Conservation (phyloP, 1,140 invertebrate genomes). For the Listronotus bonariensis region DNA sequence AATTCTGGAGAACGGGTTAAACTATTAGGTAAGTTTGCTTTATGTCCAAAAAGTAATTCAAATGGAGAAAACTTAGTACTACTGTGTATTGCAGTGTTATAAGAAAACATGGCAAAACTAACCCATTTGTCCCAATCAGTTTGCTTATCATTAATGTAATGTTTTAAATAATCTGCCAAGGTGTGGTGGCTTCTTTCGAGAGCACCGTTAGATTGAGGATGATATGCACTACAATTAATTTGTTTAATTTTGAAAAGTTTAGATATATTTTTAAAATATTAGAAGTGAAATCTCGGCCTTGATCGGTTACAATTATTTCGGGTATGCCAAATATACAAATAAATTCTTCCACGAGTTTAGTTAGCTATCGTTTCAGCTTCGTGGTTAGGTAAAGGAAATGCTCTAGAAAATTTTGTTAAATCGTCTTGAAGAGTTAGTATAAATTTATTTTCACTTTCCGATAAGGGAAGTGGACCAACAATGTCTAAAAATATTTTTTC, state of each 20-base stretch:
- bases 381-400: too few relatives aligned
- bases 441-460: slow-evolving; percentile 26
- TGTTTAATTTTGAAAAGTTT: too few relatives aligned
- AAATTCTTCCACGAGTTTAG: too few relatives aligned
- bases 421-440: slow-evolving; percentile 54
- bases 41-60: slow-evolving; percentile 44
- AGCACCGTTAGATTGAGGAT: slow-evolving; percentile 50
- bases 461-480: slow-evolving; percentile 27
- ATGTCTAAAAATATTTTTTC: slow-evolving; percentile 22
- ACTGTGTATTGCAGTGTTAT: slow-evolving; percentile 49
- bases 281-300: slow-evolving; percentile 49
- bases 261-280: slow-evolving; percentile 44
- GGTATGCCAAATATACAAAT: too few relatives aligned
- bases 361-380: too few relatives aligned
- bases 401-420: slow-evolving; percentile 52
- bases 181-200: slow-evolving; percentile 53
- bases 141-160: slow-evolving; percentile 52
- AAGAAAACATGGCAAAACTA: slow-evolving; percentile 52
- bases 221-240: slow-evolving; percentile 38
- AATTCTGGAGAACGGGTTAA: too few relatives aligned
- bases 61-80: slow-evolving; percentile 44
- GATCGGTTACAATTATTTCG: slow-evolving; percentile 42
- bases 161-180: slow-evolving; percentile 54
- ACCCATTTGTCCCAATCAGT: slow-evolving; percentile 54
- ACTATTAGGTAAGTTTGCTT: too few relatives aligned